Evolutionary conservation across 2,888 invertebrate species (phyloP).

Genomic region (Ceratothoa steindachneri): DNA sequence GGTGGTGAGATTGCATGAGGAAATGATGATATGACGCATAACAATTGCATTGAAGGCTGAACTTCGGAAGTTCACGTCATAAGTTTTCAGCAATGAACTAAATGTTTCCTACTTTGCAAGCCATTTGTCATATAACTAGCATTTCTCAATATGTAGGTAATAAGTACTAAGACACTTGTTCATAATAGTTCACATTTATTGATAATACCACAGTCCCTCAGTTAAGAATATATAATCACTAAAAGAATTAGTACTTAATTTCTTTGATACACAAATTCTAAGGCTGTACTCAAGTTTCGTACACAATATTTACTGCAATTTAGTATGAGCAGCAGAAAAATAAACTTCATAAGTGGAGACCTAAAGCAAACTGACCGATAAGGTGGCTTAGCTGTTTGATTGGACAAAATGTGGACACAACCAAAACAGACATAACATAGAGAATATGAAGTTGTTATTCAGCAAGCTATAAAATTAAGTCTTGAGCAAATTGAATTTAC

Average conservation of each 20-base stretch:
- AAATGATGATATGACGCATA: background rate
- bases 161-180: slow-evolving; percentile 47
- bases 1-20: background rate
- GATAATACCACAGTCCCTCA: slow-evolving; percentile 15
- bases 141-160: background rate
- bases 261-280: background rate
- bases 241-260: slow-evolving; percentile 12
- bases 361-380: background rate
- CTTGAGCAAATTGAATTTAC: background rate
- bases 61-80: too few relatives aligned
- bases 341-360: background rate
- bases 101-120: background rate
- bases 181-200: slow-evolving; percentile 29
- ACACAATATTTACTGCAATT: background rate
- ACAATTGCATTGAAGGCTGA: background rate
- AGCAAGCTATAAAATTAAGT: background rate
- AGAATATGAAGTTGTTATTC: background rate
- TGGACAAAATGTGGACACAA: background rate
- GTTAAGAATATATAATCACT: slow-evolving; percentile 26
- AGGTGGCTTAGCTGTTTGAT: background rate
- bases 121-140: background rate
- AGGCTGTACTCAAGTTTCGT: background rate
- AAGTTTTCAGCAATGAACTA: too few relatives aligned
- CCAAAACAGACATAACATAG: background rate
- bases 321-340: background rate